Percentiles rank a stretch among this genome's conserved stretches.
Conservation (phyloP, 2,797 vertebrate genomes). For the Rhinichthys osculus region DNA sequence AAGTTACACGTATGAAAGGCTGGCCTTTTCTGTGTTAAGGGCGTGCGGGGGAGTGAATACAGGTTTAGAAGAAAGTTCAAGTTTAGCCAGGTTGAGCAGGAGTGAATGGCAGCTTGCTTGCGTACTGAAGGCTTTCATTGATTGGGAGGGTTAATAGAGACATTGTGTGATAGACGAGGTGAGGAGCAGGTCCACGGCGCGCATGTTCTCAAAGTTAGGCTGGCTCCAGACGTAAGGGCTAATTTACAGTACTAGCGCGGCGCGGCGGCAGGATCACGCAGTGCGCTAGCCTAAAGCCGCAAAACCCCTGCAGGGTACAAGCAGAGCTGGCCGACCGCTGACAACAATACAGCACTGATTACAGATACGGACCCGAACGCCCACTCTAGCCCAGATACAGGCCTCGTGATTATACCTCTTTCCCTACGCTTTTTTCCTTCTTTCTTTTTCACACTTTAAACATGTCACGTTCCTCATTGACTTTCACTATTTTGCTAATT, state of each 20-base stretch:
- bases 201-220: conserved; percentile 16
- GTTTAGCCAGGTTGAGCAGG: conserved; percentile 37
- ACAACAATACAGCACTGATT: conserved; percentile 82
- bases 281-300: conserved; percentile 64
- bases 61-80: conserved; percentile 34
- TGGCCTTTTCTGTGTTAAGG: conserved; percentile 10
- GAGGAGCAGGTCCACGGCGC: conserved; percentile 4
- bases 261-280: conserved; percentile 21
- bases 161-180: conserved; percentile 42
- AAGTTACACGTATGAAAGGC: not conserved
- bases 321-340: conserved; percentile 72
- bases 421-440: conserved; percentile 54
- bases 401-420: conserved; percentile 53
- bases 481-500: conserved; percentile 31
- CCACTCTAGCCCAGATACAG: conserved; percentile 51
- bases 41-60: conserved; percentile 27
- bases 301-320: conserved; percentile 51
- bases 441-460: conserved; percentile 50
- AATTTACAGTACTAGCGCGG: conserved; percentile 46
- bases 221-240: conserved; percentile 32
- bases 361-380: conserved; percentile 68
- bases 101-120: conserved; percentile 6
- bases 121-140: conserved; percentile 17
- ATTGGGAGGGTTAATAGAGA: conserved; percentile 54
- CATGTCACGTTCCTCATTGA: conserved; percentile 62